Evolutionary conservation across 2,888 invertebrate species (phyloP), one percentile per base, ranked within the genome.

Genomic region (Leptodirus hochenwartii): DNA sequence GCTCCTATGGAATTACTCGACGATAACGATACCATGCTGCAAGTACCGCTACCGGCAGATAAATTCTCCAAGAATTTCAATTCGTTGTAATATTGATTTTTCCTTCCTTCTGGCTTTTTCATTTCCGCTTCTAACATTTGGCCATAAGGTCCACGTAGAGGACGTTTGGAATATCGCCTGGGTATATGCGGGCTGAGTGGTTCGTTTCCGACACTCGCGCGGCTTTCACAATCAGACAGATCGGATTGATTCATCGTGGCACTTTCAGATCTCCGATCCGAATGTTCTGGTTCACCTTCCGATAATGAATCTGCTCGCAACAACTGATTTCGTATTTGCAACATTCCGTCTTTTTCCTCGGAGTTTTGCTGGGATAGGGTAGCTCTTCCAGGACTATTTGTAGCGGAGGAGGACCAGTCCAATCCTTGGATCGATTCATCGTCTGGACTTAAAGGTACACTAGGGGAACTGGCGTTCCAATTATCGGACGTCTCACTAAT

Each of bases 41-140:
- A 31, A 4, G 41, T 41, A 31, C 39, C 43, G 32, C 28, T 42
- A 26, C 41, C 40, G 29, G 41, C 41, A 4, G 54, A 45, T 28
- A 56, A 42, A 32, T 64, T 62, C 30, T 62, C 59, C 14, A 65
- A 45, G 42, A 65, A 64, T 40, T 61, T 60, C 26, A 70, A 53
- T 25, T 71, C 67, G 40, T 63, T 66, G 35, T 61, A 63, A 34
- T 64, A 59, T 35, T 62, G 58, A 41, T 58, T 50, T 42, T 64
- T 65, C 36, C 56, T 55, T 16, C 54, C 48, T 39, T 66, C 66
- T 1, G 74, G 72, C 45, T 75, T 75, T 35, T 75, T 76, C 72
- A 79, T 77, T 55, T 79, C 78, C 1, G 77, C 77, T 46, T 79
- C 78, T 15, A 79, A 53, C 78, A 79, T 78, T 49, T 78, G 77